phyloP scores from a whole-genome alignment of 2,797 vertebrate genomes.

The Takifugu ocellatus region DNA sequence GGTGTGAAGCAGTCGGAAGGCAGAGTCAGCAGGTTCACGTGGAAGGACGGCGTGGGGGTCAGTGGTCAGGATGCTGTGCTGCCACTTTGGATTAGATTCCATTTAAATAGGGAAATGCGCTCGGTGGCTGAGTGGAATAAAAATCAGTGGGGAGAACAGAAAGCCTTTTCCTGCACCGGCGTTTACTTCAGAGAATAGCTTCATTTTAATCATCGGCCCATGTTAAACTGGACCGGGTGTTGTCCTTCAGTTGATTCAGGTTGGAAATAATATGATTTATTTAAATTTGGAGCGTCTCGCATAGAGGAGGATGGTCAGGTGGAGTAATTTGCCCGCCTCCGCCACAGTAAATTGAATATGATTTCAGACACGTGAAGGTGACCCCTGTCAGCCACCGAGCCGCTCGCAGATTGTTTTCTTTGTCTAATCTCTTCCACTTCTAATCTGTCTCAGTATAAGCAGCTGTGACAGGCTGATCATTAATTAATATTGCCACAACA shows the following conservation, averaged over 20 bases:
- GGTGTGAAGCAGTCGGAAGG: slow-evolving; percentile 11
- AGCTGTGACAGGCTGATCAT: slow-evolving; percentile 76
- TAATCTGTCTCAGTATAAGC: slow-evolving; percentile 82
- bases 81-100: slow-evolving; percentile 52
- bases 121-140: slow-evolving; percentile 29
- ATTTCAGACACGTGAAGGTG: slow-evolving; percentile 80
- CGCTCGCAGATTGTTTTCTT: slow-evolving; percentile 77
- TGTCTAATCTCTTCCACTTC: slow-evolving; percentile 69
- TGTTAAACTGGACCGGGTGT: slow-evolving; percentile 20
- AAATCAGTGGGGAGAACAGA: slow-evolving; percentile 13
- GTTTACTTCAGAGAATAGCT: slow-evolving; percentile 6
- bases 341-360: slow-evolving; percentile 76
- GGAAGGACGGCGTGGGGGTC: slow-evolving; percentile 45
- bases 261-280: slow-evolving; percentile 51
- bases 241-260: slow-evolving; percentile 14
- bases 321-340: slow-evolving; percentile 59
- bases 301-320: slow-evolving; percentile 67
- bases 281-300: slow-evolving; percentile 35
- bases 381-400: slow-evolving; percentile 76
- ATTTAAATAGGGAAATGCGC: slow-evolving; percentile 60
- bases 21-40: slow-evolving; percentile 27
- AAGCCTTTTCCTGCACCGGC: background rate
- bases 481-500: slow-evolving; percentile 87
- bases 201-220: slow-evolving; percentile 16
- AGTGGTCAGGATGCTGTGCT: slow-evolving; percentile 39